Conservation (phyloP, 35 echinoderm and acorn worm species). For the Apostichopus californicus region DNA sequence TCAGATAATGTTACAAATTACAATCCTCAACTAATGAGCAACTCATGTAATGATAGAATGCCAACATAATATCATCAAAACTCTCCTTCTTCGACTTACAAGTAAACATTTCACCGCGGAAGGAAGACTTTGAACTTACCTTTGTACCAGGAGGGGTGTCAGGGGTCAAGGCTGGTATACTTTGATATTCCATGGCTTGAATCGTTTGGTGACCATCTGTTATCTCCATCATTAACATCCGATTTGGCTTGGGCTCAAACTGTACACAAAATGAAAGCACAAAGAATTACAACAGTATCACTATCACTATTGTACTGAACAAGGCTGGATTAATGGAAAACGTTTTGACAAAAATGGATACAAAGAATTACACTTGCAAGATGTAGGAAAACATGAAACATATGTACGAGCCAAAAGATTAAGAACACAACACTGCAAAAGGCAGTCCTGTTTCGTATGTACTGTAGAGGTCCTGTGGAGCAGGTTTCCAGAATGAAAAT, state of each 20-base stretch:
- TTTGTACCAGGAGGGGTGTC: constrained; percentile 74
- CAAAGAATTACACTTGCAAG: no score
- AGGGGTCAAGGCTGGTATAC: constrained; percentile 56
- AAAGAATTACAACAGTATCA: no score
- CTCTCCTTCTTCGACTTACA: neutral
- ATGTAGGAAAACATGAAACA: no score
- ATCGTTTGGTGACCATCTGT: constrained; percentile 86
- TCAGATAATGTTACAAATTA: constrained; percentile 9
- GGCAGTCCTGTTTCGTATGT: no score
- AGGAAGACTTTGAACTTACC: constrained; percentile 54
- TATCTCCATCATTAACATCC: constrained; percentile 85
- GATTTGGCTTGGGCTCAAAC: constrained; percentile 86
- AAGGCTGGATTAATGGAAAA: no score
- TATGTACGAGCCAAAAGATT: no score
- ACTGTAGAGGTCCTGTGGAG: no score
- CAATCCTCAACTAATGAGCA: neutral
- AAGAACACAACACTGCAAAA: no score
- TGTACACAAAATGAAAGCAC: neutral
- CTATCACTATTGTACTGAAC: no score
- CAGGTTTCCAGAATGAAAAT: no score
- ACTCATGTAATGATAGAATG: constrained; percentile 1
- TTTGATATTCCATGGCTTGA: constrained; percentile 88
- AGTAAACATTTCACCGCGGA: neutral
- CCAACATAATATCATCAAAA: constrained; percentile 1
- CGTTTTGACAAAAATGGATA: no score